Base-by-base conservation (phyloP, 2,888 invertebrate genomes). In the Napeogenes sylphis region DNA sequence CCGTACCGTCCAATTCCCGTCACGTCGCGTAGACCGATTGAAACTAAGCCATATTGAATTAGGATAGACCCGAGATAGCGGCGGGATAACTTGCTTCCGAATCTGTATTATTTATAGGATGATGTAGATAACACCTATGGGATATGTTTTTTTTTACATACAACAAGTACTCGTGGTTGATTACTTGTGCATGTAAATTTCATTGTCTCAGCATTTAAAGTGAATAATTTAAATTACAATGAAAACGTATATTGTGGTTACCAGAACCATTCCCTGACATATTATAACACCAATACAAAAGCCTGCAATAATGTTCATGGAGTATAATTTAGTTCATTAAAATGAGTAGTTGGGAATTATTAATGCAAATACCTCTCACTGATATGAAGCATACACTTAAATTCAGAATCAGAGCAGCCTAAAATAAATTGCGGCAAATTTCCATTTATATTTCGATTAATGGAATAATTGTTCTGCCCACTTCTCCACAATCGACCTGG, bases 1-100 rank as follows among this genome's bases (percentile, higher is more conserved):
- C 63, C 58, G 70, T 72, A 70, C 72, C 47, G 57, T 63, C 70
- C 71, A 71, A 72, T 72, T 72, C 72, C 53, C 57, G 64, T 71
- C 71, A 71, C 72, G 73, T 70, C 63, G 65, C 65, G 62, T 59
- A 67, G 65, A 58, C 59, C 67, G 70, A 67, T 64, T 62, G 67
- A 68, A 68, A 68, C 70, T 65, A 67, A 68, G 63, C 66, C 61
- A 56, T 64, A 64, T 68, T 68, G 68, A 68, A 64, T 66, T 71
- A 71, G 68, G 64, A 67, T 59, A 59, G 62, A 61, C 47, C 32
- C 56, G 53, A 46, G 51, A 51, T 51, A 51, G 51, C 51, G 51
- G 30, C 51, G 30, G 51, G 51, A 51, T 30, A 51, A 51, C 51
- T 51, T 51, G 51, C 51, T 51, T 30, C 51, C 51, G 30, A 59